Evolutionary conservation across 2,113 vertebrate species (phyloP).

Genomic region (Tachysurus vachellii): DNA sequence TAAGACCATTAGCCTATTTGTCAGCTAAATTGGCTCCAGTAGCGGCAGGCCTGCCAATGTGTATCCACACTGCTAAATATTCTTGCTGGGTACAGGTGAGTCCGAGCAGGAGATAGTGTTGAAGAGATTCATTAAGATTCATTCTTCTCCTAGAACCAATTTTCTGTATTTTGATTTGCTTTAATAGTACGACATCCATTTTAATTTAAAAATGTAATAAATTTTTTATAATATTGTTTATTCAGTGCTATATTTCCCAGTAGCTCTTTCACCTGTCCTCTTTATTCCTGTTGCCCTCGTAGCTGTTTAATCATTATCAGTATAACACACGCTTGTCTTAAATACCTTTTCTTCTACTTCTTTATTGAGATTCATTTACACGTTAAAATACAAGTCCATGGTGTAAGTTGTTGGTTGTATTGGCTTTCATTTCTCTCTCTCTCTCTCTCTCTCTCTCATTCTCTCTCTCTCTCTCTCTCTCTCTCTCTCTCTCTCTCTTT

Average conservation of each 20-base stretch:
- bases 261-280: not conserved
- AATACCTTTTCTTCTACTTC: not conserved
- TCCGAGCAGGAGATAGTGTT: not conserved
- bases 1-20: no score
- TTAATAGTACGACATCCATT: not conserved
- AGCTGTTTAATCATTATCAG: slow-evolving; percentile 11
- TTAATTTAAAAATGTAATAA: not conserved
- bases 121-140: not conserved
- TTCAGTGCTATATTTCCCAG: slow-evolving; percentile 14
- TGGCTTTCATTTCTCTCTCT: no score
- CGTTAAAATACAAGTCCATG: not conserved
- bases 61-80: slow-evolving; percentile 98
- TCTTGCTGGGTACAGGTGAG: slow-evolving; percentile 95
- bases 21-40: no score
- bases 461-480: no score
- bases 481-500: not conserved
- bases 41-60: no score
- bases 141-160: not conserved
- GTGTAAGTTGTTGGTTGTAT: not conserved
- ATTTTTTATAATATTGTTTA: slow-evolving; percentile 25
- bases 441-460: no score
- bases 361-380: not conserved
- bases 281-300: not conserved
- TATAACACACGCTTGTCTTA: not conserved
- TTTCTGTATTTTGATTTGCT: not conserved